Evolutionary conservation across 2,888 invertebrate species (phyloP), one percentile per base, ranked within the genome.

Genomic region (Pterostichus madidus): DNA sequence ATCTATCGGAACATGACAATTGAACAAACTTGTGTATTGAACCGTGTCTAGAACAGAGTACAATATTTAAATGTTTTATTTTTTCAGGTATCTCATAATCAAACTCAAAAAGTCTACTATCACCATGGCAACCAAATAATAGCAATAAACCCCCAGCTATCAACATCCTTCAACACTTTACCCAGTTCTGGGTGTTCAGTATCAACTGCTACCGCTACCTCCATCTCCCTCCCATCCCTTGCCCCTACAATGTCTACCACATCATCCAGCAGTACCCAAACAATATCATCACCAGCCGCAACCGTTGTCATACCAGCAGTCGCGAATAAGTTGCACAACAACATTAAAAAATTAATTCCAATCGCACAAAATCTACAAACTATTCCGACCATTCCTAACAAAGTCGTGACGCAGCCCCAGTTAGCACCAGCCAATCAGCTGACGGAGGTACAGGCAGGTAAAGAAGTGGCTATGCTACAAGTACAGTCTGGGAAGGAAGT

Each of bases 61-160:
- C n/a, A n/a, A n/a, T n/a, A n/a, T n/a, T n/a, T n/a, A n/a, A n/a
- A n/a, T n/a, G n/a, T n/a, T n/a, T n/a, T n/a, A n/a, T n/a, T 8
- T 71, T 68, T 80, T 5, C 61, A 80, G 80, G 80, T 80, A 4
- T 80, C 80, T 2, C 53, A 71, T n/a, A 71, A 73, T 35, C 56
- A 52, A 85, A 90, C 90, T 85, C 56, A 90, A 85, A 90, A 90
- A 86, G 90, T 90, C 10, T 90, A 90, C 84, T 91, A 91, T 85
- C 90, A 91, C 86, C 90, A 90, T 85, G 89, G 88, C 5, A 92
- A 91, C 85, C 92, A 92, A 84, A 86, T 91, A 79, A 90, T 87
- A 86, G 77, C 84, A 88, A 80, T 87, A 87, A 15, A 86, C 85
- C 44, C 84, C 46, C 24, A 15, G 11, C n/a, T 68, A 46, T 46